Evolutionary conservation across 2,888 invertebrate species (phyloP), one percentile per base, ranked within the genome.

Genomic region (Hedya salicella): DNA sequence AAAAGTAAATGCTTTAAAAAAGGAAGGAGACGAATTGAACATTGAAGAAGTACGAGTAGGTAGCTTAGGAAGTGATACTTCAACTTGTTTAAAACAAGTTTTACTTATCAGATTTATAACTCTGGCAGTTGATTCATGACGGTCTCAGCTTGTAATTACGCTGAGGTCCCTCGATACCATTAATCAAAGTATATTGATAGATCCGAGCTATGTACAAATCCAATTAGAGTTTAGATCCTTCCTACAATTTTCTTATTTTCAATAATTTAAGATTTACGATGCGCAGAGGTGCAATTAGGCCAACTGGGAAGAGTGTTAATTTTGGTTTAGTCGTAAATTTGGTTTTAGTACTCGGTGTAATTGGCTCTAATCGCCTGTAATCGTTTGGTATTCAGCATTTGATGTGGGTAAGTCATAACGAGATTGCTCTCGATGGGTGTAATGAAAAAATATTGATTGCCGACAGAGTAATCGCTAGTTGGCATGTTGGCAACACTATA

Each of bases 121-220:
- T 83, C 83, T 77, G 81, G 77, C 84, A 77, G 80, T 91, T 91
- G 91, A 91, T 90, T 90, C 90, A 91, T 89, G 86, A 87, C 80
- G 77, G 82, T 85, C 85, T 79, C 81, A 78, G 77, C 85, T 84
- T 80, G 89, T 90, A 91, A 91, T 91, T 91, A 91, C 87, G 87
- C 78, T 80, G 80, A 78, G 82, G 86, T 83, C 83, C 79, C 79
- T 75, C 81, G 83, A 86, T 89, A 86, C 85, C 88, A 92, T 92
- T 89, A 91, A 92, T 91, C 91, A 91, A 85, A 80, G 75, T 78
- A 85, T 88, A 90, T 89, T 88, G 91, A 91, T 92, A 89, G 91
- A 82, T 85, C 77, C 79, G 80, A 80, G 80, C 80, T 85, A 82
- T 83, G 85, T 86, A 89, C 86, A 86, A 85, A 89, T 86, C 91